Base-by-base conservation (phyloP, 1,140 invertebrate species). In the Apis cerana region DNA sequence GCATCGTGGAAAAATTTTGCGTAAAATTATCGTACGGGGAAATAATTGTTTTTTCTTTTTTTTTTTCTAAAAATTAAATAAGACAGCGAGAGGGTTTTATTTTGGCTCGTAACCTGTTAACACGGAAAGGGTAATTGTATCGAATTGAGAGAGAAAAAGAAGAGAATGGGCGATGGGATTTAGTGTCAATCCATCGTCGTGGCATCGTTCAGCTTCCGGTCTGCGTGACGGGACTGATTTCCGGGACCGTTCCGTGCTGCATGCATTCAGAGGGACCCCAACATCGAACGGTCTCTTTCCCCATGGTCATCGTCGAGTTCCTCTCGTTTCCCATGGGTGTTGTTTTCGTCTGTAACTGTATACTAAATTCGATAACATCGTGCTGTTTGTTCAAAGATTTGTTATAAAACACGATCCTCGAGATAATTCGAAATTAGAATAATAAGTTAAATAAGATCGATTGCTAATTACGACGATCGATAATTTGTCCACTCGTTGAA, bases 221-320 rank as follows among this genome's bases (percentile, higher is more conserved):
- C 81, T 87, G 81, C 85, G 86, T 87, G 86, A 87, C 86, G 72
- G 70, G 75, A 17, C 72, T 80, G 76, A 69, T 87, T 87, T 87
- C 81, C 81, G 82, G 85, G 61, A 87, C 68, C 61, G 69, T 86
- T 86, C 68, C 76, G 67, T 86, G 77, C 54, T 70, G 77, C 75
- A 70, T 84, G 74, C 82, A 86, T 79, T 83, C 74, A 80, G 70
- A 72, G 62, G 80, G 87, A 83, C 76, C 81, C 76, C 74, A 79
- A 61, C n/a, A 87, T 85, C 74, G 62, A 72, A 62, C 75, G 87
- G 82, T 84, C 64, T 70, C 68, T 78, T 64, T 85, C 70, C 82
- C 76, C 69, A 64, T 76, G 71, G 64, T 81, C 77, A 85, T 82
- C 58, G 69, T 64, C 43, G 5, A 77, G 65, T 86, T 80, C 62